A percentile compares a stretch with the other conserved stretches of the same genome.
Conservation (phyloP, 2,113 vertebrate species). For the Myrmecophaga tridactyla region DNA sequence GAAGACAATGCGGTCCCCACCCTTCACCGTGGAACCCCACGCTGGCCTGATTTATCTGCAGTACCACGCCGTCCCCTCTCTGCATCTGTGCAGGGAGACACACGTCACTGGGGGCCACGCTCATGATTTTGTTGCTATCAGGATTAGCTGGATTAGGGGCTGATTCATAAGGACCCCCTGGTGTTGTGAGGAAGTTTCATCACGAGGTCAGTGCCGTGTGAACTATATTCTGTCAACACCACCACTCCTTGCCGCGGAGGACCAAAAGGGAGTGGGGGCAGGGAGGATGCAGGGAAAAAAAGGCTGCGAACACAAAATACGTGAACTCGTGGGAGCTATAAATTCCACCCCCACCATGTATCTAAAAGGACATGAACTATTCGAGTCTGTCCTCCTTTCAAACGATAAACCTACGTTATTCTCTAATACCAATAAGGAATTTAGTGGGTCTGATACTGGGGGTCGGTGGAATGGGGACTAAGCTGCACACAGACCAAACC, state of each 20-base stretch:
- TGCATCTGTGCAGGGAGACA: constrained; percentile 79
- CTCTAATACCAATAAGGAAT: constrained; percentile 65
- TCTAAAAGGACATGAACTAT: constrained; percentile 38
- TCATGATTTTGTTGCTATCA: constrained; percentile 87
- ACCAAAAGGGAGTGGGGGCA: constrained; percentile 49
- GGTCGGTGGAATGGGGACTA: neutral
- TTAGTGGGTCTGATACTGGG: constrained; percentile 74
- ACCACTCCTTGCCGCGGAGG: constrained; percentile 76
- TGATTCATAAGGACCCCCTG: constrained; percentile 88
- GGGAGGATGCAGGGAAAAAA: constrained; percentile 16
- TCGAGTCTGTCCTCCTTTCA: constrained; percentile 57
- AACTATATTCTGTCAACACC: constrained; percentile 86
- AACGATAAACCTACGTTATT: constrained; percentile 57
- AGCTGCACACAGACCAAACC: constrained; percentile 51
- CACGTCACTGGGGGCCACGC: constrained; percentile 84
- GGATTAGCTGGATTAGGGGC: constrained; percentile 90
- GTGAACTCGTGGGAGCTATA: constrained; percentile 66
- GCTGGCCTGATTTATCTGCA: constrained; percentile 64
- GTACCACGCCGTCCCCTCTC: constrained; percentile 63
- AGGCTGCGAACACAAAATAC: constrained; percentile 61
- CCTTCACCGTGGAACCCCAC: constrained; percentile 60
- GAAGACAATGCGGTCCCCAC: constrained; percentile 63
- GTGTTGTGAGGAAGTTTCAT: constrained; percentile 87
- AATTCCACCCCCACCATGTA: constrained; percentile 40
- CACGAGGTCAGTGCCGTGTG: constrained; percentile 86